Conservation (phyloP, 2,113 vertebrate genomes). For the Chunga burmeisteri region DNA sequence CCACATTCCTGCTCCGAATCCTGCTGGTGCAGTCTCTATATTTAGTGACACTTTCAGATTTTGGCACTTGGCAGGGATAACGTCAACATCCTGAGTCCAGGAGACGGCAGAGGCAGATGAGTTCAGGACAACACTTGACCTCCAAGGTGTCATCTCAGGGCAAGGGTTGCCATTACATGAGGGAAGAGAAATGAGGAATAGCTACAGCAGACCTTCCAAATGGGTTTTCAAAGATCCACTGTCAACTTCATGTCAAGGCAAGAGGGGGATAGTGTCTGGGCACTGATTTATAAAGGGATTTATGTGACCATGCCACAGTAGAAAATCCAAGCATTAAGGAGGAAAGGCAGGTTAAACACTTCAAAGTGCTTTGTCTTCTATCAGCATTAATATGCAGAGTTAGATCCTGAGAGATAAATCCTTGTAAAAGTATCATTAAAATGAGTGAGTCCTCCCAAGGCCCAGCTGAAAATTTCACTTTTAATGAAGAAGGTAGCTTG, state of each 20-base stretch:
- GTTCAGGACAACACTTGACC: not conserved
- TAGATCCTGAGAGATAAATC: not conserved
- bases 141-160: not conserved
- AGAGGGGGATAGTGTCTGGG: not conserved
- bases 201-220: not conserved
- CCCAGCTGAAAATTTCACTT: not conserved
- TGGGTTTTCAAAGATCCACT: not conserved
- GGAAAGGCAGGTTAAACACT: not conserved
- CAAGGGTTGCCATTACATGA: not conserved
- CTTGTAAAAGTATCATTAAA: not conserved
- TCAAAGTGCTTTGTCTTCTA: not conserved
- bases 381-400: not conserved
- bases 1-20: fast-evolving
- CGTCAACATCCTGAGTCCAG: not conserved
- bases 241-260: not conserved
- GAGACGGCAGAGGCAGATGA: not conserved
- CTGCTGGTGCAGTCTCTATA: too few relatives aligned
- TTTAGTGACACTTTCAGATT: not conserved
- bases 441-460: not conserved
- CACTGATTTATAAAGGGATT: not conserved
- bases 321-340: not conserved
- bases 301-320: not conserved
- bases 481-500: not conserved
- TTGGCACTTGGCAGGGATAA: not conserved
- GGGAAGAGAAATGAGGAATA: not conserved